These are phyloP conservation scores for Anticlea derivata DNA, from an alignment of 2,888 invertebrate genomes.

Conservation along the genomic window DNA sequence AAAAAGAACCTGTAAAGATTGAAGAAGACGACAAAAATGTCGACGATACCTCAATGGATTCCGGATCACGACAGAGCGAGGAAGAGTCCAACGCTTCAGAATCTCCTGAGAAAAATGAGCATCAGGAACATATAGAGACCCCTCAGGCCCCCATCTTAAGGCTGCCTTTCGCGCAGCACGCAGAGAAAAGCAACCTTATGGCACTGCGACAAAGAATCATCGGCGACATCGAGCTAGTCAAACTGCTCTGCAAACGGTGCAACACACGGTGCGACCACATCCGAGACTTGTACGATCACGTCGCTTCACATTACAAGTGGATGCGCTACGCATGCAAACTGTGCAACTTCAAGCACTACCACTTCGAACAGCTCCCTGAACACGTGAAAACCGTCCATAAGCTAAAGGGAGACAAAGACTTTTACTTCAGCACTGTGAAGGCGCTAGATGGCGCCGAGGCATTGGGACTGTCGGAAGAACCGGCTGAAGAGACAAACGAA, in stretches of 20 bases:
- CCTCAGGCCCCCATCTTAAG: conserved; percentile 34
- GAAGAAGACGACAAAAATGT: conserved; percentile 33
- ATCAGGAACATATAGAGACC: conserved; percentile 2
- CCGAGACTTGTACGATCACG: conserved; percentile 83
- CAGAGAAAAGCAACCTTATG: conserved; percentile 68
- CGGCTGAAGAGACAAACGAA: conserved; percentile 52
- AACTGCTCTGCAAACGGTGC: conserved; percentile 81
- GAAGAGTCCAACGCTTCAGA: conserved; percentile 48
- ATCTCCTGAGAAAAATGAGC: conserved; percentile 46
- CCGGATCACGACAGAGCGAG: conserved; percentile 36
- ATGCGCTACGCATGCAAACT: conserved; percentile 89
- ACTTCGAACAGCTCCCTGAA: conserved; percentile 85
- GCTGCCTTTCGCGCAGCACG: conserved; percentile 64
- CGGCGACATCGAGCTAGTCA: conserved; percentile 66
- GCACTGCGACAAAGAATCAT: conserved; percentile 65
- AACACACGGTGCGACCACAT: conserved; percentile 72
- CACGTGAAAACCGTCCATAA: conserved; percentile 87
- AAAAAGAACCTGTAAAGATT: conserved; percentile 26
- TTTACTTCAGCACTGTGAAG: conserved; percentile 75
- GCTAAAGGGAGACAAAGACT: conserved; percentile 81
- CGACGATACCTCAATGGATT: conserved; percentile 46
- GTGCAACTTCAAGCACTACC: conserved; percentile 88
- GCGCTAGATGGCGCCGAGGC: conserved; percentile 72
- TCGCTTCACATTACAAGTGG: conserved; percentile 88
- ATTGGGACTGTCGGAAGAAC: conserved; percentile 54